A percentile compares a stretch with the other conserved stretches of the same genome.
Evolutionary conservation across 1,140 invertebrate genomes (phyloP).

Genomic region (Holcopasites calliopsidis): DNA sequence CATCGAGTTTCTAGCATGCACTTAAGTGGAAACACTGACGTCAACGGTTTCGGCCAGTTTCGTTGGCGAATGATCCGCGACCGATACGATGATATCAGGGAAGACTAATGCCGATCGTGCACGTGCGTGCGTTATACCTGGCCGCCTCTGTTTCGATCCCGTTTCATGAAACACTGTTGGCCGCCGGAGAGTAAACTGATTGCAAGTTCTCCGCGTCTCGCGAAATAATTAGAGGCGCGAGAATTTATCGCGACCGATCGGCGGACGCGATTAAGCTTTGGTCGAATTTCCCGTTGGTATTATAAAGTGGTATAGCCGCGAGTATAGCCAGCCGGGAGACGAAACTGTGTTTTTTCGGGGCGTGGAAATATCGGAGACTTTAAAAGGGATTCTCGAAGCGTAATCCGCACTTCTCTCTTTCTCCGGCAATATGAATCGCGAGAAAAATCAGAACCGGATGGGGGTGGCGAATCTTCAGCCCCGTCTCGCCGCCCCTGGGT

Average conservation of each 20-base stretch:
- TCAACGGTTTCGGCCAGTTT: constrained; percentile 30
- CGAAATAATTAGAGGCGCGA: constrained; percentile 11
- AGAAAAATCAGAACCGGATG: constrained; percentile 67
- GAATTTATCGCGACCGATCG: constrained; percentile 14
- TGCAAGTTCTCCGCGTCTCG: background rate
- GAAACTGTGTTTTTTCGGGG: background rate
- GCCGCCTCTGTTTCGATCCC: background rate
- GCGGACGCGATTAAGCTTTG: background rate
- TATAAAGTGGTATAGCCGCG: too few relatives aligned
- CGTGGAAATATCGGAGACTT: constrained; percentile 41
- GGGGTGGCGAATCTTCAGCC: constrained; percentile 57
- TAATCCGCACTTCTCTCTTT: constrained; percentile 44
- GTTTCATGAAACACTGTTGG: constrained; percentile 36
- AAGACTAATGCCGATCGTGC: constrained; percentile 37
- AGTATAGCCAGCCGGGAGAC: too few relatives aligned
- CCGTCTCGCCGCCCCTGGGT: constrained; percentile 61
- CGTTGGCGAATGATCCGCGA: constrained; percentile 21
- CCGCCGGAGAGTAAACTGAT: constrained; percentile 1
- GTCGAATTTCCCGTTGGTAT: background rate
- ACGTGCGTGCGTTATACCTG: constrained; percentile 35
- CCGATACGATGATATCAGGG: constrained; percentile 51
- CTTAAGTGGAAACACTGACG: constrained; percentile 39
- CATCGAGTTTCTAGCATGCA: constrained; percentile 1
- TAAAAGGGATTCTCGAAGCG: constrained; percentile 27
- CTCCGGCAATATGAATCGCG: constrained; percentile 65